Percentiles rank a stretch among this genome's conserved stretches.
Evolutionary conservation across 2,888 invertebrate species (phyloP).

Genomic region (Drosophila dives): DNA sequence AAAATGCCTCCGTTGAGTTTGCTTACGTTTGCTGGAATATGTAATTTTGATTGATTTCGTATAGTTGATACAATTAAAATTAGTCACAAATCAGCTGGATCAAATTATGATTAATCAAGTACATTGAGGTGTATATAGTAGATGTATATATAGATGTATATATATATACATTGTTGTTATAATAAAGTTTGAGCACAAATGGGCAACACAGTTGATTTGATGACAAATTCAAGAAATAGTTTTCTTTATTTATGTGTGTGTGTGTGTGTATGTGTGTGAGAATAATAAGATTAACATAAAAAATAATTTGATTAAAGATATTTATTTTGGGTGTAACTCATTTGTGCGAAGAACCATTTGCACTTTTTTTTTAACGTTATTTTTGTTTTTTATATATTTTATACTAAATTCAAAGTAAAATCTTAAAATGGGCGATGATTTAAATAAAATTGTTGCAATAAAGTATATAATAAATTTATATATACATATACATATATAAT

Average conservation of each 20-base stretch:
- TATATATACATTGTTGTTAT: slow-evolving; percentile 19
- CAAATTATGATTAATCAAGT: slow-evolving; percentile 42
- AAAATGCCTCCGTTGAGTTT: slow-evolving; percentile 68
- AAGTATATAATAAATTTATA: slow-evolving; percentile 41
- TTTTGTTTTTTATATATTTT: slow-evolving; percentile 6
- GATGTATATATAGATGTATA: slow-evolving; percentile 7
- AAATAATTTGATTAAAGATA: slow-evolving; percentile 4
- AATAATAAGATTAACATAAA: slow-evolving; percentile 20
- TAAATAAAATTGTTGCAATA: slow-evolving; percentile 16
- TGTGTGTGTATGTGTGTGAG: slow-evolving; percentile 15
- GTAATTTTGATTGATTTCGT: slow-evolving; percentile 4
- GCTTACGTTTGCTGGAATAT: slow-evolving; percentile 25
- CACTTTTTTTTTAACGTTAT: slow-evolving; percentile 6
- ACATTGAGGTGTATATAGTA: slow-evolving; percentile 41
- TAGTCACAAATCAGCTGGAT: slow-evolving; percentile 71
- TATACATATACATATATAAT: slow-evolving; percentile 30
- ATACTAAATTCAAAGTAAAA: slow-evolving; percentile 39
- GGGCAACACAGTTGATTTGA: slow-evolving; percentile 41
- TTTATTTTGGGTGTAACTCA: slow-evolving; percentile 81
- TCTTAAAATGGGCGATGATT: slow-evolving; percentile 28
- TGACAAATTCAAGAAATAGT: slow-evolving; percentile 44
- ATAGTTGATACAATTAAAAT: slow-evolving; percentile 51
- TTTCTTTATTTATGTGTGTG: slow-evolving; percentile 11
- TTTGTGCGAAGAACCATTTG: slow-evolving; percentile 66
- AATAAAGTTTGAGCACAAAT: slow-evolving; percentile 39